phyloP scores from a whole-genome alignment of 2,888 invertebrate species.

The Drosophila nr. medialis region DNA sequence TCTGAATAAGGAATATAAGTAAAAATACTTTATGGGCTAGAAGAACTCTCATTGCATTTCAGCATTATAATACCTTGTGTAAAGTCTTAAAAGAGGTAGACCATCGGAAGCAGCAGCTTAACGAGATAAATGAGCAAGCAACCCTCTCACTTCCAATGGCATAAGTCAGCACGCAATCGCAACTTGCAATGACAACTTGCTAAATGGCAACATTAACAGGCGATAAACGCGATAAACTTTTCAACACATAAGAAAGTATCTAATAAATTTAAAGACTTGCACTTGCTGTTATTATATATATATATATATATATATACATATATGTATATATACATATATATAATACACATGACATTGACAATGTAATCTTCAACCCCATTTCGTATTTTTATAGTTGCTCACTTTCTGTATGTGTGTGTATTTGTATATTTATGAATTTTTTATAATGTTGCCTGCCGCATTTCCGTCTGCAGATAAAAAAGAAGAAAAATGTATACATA shows the following conservation, averaged over 20 bases:
- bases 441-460: conserved; percentile 56
- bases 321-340: too few species aligned
- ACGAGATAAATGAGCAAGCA: conserved; percentile 27
- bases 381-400: conserved; percentile 1
- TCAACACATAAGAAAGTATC: conserved; percentile 6
- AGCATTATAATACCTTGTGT: neutral
- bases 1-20: neutral
- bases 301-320: too few species aligned
- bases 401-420: conserved; percentile 1
- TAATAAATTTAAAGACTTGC: conserved; percentile 5
- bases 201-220: neutral
- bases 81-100: neutral
- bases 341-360: neutral
- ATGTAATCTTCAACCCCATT: neutral
- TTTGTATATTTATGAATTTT: conserved; percentile 1
- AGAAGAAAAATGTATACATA: conserved; percentile 5
- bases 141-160: neutral
- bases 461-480: conserved; percentile 58
- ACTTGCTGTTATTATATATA: neutral
- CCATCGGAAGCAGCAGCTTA: neutral
- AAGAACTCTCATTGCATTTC: neutral
- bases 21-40: neutral
- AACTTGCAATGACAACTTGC: neutral
- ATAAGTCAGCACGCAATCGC: conserved; percentile 35
- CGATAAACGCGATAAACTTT: conserved; percentile 18